phyloP scores from a whole-genome alignment of 1,140 invertebrate genomes.

The Dreissena polymorpha region DNA sequence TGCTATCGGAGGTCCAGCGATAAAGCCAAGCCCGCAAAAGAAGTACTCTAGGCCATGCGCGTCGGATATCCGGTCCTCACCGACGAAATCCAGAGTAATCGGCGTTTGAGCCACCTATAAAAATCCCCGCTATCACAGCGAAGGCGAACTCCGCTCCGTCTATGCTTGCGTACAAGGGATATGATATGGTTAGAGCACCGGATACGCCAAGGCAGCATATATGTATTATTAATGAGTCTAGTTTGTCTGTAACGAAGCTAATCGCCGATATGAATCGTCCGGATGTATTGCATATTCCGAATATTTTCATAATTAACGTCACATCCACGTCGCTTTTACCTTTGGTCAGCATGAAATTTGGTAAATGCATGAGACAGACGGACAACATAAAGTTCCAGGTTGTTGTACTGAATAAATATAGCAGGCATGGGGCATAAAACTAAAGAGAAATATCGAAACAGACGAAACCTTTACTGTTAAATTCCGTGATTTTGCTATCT shows the following conservation, averaged over 20 bases:
- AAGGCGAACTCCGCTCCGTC: conserved; percentile 21
- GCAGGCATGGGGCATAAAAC: conserved; percentile 16
- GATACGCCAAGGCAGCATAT: conserved; percentile 7
- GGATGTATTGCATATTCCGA: conserved; percentile 34
- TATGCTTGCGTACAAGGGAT: conserved; percentile 45
- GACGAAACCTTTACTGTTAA: too few relatives aligned
- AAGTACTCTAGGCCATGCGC: conserved; percentile 51
- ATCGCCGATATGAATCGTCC: conserved; percentile 33
- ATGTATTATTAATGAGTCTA: conserved; percentile 26
- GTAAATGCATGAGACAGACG: conserved; percentile 45
- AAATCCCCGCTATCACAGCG: conserved; percentile 44
- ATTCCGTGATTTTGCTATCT: too few relatives aligned
- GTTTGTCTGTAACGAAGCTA: neutral
- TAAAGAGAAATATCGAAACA: too few relatives aligned
- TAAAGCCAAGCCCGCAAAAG: conserved; percentile 49
- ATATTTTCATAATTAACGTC: conserved; percentile 35
- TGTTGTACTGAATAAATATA: conserved; percentile 42
- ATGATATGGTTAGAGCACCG: conserved; percentile 18
- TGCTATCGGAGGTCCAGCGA: conserved; percentile 57
- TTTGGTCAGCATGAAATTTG: conserved; percentile 27
- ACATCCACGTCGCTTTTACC: conserved; percentile 10
- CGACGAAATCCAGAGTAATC: conserved; percentile 51
- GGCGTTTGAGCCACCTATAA: conserved; percentile 52
- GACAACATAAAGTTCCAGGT: conserved; percentile 41
- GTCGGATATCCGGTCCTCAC: conserved; percentile 27